phyloP scores from a whole-genome alignment of 2,888 invertebrate species.

The Amphiduros pacificus region DNA sequence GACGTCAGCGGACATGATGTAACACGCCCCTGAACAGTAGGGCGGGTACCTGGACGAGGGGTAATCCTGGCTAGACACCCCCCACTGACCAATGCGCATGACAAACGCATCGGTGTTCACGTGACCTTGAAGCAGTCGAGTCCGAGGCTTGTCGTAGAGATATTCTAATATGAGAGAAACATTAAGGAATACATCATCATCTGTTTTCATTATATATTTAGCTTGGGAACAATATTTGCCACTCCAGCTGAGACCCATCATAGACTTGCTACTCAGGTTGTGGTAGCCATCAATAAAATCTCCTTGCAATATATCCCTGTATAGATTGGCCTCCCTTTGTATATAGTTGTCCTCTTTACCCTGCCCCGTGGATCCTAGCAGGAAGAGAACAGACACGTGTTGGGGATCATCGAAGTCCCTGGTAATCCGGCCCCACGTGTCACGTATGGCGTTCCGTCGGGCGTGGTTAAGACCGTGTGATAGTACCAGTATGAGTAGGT shows the following conservation, averaged over 20 bases:
- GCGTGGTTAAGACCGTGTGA: constrained; percentile 6
- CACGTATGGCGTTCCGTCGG: constrained; percentile 11
- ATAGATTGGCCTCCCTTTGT: constrained; percentile 2
- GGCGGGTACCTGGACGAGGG: constrained; percentile 8
- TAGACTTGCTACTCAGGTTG: constrained; percentile 8
- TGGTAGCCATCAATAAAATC: constrained; percentile 15
- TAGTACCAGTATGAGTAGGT: constrained; percentile 6
- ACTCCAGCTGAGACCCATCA: constrained; percentile 8
- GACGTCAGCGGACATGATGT: constrained; percentile 11
- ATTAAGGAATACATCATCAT: constrained; percentile 16
- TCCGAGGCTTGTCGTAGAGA: no score
- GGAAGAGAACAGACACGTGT: constrained; percentile 3
- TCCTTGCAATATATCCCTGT: constrained; percentile 1
- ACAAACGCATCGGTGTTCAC: constrained; percentile 7
- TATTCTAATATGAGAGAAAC: constrained; percentile 2
- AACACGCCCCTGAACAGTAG: constrained; percentile 8
- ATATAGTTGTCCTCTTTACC: constrained; percentile 5
- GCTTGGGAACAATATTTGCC: neutral
- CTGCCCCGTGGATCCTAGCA: constrained; percentile 1
- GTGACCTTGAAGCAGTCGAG: no score
- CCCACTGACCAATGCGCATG: constrained; percentile 14
- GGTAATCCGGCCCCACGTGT: constrained; percentile 11
- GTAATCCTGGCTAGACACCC: constrained; percentile 2
- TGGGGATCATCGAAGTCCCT: neutral
- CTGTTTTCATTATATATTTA: constrained; percentile 12